Base-by-base conservation (phyloP, 1,140 invertebrate genomes). In the Anoplophora glabripennis region DNA sequence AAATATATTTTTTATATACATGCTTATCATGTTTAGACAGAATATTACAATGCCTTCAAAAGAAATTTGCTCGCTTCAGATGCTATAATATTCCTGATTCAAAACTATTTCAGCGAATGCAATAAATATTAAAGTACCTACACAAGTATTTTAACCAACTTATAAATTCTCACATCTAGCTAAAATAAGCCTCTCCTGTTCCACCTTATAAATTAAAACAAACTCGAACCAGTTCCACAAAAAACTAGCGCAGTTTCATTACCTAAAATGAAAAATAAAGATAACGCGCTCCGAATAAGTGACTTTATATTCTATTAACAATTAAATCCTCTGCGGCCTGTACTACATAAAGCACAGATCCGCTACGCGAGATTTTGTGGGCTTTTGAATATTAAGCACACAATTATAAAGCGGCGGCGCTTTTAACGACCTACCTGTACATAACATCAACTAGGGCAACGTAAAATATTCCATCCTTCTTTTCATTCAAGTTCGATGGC, bases 251-350 rank as follows among this genome's bases (percentile, higher is more conserved):
- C 41, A 12, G 28, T 15, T n/a, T n/a, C n/a, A n/a, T n/a, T n/a
- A n/a, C n/a, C n/a, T 40, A 56, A 56, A 56, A 56, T 35, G 55
- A 57, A 57, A 57, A 41, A 52, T 37, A 52, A 52, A 52, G 47
- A 52, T 58, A 57, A 52, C 56, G 14, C 18, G 56, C 17, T 52
- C 56, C 17, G 51, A 48, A 58, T 58, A 58, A 58, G 56, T 58
- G 56, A 58, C 56, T 58, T 58, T 58, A 58, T 62, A 57, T 62
- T 62, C 59, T 61, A 61, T 61, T 62, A 62, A 62, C 60, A 62
- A 62, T 62, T 62, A 62, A 62, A 56, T 48, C 55, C 40, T 44
- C 33, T 33, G 57, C 42, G 57, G 60, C 53, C 41, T 40, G 54
- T 52, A 36, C 47, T 62, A 54, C n/a, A 61, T 57, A 62, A 62